Conservation (phyloP, 2,797 vertebrate genomes). For the Odontamblyopus lacepedii region DNA sequence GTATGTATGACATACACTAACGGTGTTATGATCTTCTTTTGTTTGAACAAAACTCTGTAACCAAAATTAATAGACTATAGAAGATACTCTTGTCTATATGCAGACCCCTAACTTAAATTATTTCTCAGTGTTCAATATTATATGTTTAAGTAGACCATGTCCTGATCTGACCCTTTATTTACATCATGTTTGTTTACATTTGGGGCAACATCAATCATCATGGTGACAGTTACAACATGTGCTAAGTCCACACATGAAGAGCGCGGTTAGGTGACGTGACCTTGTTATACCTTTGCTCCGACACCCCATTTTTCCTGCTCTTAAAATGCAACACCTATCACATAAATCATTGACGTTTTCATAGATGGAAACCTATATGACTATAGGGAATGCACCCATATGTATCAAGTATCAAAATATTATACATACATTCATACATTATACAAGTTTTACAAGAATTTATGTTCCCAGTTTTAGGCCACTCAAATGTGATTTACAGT, state of each 20-base stretch:
- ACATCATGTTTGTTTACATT: slow-evolving; percentile 30
- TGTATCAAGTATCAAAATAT: background rate
- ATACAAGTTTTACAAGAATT: background rate
- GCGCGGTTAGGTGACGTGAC: slow-evolving; percentile 14
- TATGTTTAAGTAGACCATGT: slow-evolving; percentile 10
- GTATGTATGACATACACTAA: no score
- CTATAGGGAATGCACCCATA: background rate
- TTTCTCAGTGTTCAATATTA: background rate
- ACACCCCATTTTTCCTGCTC: background rate
- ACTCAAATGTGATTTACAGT: background rate
- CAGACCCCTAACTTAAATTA: background rate
- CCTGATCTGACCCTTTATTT: background rate
- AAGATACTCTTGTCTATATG: background rate
- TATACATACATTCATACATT: background rate
- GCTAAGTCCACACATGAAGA: slow-evolving; percentile 31
- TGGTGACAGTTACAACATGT: slow-evolving; percentile 28
- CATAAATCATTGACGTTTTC: background rate
- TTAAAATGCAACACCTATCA: slow-evolving; percentile 7
- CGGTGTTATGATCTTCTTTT: background rate
- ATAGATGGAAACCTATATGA: background rate
- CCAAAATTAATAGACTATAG: no score
- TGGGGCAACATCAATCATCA: background rate
- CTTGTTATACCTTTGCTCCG: slow-evolving; percentile 6
- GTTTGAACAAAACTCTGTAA: background rate
- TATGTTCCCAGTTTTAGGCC: background rate